These are phyloP conservation scores for Lagocephalus sceleratus DNA, from an alignment of 2,797 vertebrate genomes.

Conservation along the genomic window DNA sequence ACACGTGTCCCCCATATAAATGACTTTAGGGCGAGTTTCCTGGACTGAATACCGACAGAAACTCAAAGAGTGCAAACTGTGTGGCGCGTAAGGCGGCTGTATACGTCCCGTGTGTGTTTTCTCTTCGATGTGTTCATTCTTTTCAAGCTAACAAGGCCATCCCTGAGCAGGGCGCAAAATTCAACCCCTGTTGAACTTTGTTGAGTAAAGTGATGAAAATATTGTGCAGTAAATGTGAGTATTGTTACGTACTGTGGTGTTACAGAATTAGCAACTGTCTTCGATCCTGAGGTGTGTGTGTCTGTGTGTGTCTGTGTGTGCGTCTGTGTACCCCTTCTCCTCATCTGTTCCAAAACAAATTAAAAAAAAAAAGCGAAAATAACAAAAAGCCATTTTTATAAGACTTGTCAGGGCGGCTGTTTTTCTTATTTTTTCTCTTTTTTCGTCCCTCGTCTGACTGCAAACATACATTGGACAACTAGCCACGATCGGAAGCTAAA, in stretches of 20 bases:
- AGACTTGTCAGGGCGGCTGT: constrained; percentile 70
- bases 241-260: constrained; percentile 73
- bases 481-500: constrained; percentile 72
- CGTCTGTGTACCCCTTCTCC: constrained; percentile 70
- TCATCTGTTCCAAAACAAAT: constrained; percentile 48
- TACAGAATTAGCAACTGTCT: constrained; percentile 77
- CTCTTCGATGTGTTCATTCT: constrained; percentile 84
- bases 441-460: constrained; percentile 65
- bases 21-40: constrained; percentile 66
- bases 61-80: constrained; percentile 85
- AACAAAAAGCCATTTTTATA: constrained; percentile 48
- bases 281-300: constrained; percentile 82
- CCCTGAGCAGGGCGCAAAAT: constrained; percentile 91
- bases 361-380: constrained; percentile 17
- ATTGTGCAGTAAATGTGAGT: constrained; percentile 89
- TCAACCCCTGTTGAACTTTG: constrained; percentile 81
- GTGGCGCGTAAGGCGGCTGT: constrained; percentile 87
- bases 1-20: too few species aligned
- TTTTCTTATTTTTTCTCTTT: constrained; percentile 19
- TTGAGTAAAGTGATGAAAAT: constrained; percentile 83
- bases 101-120: constrained; percentile 74
- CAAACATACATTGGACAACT: constrained; percentile 65
- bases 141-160: constrained; percentile 91
- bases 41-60: constrained; percentile 68
- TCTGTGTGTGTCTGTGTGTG: constrained; percentile 66